phyloP scores from a whole-genome alignment of 2,888 invertebrate species.

The Oligia fasciuncula region DNA sequence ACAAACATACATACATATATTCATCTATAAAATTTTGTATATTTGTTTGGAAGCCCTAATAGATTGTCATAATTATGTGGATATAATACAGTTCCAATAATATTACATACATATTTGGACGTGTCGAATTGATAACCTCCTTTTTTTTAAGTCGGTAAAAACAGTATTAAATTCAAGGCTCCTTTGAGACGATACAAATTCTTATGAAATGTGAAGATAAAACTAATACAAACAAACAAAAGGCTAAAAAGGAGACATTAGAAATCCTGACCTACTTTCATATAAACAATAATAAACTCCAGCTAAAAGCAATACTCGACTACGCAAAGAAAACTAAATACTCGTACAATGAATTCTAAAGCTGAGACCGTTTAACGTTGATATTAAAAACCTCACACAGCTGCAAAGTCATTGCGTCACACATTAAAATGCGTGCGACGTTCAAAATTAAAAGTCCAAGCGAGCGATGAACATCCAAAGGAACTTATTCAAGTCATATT shows the following conservation, averaged over 20 bases:
- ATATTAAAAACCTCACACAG: constrained; percentile 39
- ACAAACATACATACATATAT: too few relatives aligned
- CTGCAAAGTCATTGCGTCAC: constrained; percentile 16
- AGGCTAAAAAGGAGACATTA: not conserved
- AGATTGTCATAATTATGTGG: too few relatives aligned
- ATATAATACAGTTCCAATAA: too few relatives aligned
- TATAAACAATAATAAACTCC: constrained; percentile 11
- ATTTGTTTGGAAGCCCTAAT: too few relatives aligned
- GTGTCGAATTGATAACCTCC: too few relatives aligned
- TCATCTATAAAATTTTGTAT: too few relatives aligned
- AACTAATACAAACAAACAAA: constrained; percentile 1
- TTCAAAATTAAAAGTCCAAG: constrained; percentile 39
- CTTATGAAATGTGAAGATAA: not conserved
- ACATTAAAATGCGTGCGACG: constrained; percentile 31
- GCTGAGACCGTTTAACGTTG: constrained; percentile 40
- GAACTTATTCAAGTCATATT: constrained; percentile 49
- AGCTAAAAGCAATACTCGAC: constrained; percentile 13
- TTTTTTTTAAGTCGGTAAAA: not conserved
- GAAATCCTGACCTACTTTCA: constrained; percentile 21
- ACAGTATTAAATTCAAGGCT: not conserved
- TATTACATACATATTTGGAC: too few relatives aligned
- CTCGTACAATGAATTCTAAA: constrained; percentile 26
- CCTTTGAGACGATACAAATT: not conserved
- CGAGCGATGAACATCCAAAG: constrained; percentile 36
- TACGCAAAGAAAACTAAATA: constrained; percentile 26